Evolutionary conservation across 2,113 vertebrate genomes (phyloP).

Genomic region (Myxocyprinus asiaticus): DNA sequence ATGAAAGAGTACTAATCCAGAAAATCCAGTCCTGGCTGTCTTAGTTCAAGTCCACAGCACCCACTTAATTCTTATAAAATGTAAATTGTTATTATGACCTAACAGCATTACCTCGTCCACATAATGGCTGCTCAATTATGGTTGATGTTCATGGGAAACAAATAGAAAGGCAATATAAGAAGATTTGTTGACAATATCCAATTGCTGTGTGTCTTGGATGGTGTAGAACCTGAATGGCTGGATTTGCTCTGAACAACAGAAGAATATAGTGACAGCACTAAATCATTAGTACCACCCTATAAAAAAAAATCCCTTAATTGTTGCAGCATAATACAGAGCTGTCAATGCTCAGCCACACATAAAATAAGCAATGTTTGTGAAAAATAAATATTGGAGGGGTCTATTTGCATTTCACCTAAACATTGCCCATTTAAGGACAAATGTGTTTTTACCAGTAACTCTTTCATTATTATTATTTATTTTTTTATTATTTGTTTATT

Average conservation of each 20-base stretch:
- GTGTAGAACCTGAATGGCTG: not conserved
- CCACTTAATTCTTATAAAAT: conserved; percentile 6
- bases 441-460: no score
- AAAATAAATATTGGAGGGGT: not conserved
- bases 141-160: no score
- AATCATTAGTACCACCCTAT: not conserved
- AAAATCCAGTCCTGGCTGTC: not conserved
- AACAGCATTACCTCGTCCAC: no score
- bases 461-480: no score
- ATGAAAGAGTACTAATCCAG: no score
- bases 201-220: not conserved
- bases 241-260: not conserved
- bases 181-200: not conserved
- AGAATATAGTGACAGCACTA: not conserved
- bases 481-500: no score
- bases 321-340: not conserved
- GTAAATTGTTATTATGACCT: not conserved
- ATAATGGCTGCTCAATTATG: no score
- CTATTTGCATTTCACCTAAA: no score
- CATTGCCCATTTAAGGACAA: no score
- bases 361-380: not conserved
- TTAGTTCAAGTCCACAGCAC: not conserved
- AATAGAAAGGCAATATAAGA: no score
- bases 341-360: not conserved
- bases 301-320: not conserved